Conservation (phyloP, 2,888 invertebrate species). For the Calameuta filiformis region DNA sequence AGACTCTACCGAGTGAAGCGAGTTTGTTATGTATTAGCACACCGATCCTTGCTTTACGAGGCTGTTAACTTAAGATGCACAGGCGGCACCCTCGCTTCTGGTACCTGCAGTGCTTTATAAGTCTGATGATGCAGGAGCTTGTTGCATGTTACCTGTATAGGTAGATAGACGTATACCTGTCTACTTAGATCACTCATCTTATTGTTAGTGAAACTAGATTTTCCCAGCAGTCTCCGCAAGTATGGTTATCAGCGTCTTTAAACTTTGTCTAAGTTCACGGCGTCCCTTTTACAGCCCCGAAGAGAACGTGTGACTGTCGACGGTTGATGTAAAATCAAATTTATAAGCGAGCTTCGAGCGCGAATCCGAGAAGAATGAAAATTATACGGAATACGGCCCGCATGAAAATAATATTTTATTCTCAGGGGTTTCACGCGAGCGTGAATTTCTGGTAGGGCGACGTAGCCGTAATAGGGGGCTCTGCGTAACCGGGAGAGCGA, state of each 20-base stretch:
- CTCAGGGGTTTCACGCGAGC: neutral
- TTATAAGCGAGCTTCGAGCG: neutral
- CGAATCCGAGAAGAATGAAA: neutral
- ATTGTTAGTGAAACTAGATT: neutral
- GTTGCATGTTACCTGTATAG: neutral
- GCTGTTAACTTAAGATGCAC: constrained; percentile 41
- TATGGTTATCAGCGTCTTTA: neutral
- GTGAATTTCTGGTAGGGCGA: neutral
- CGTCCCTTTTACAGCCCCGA: neutral
- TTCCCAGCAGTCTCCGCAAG: neutral
- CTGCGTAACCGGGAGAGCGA: neutral
- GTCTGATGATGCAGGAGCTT: neutral
- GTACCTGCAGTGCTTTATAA: neutral
- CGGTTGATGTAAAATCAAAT: neutral
- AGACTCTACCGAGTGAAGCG: neutral
- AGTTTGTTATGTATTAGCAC: constrained; percentile 25
- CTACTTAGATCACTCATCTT: neutral
- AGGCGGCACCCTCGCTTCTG: constrained; percentile 13
- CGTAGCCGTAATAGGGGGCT: neutral
- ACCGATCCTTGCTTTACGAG: constrained; percentile 35
- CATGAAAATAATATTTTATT: neutral
- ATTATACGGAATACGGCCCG: neutral
- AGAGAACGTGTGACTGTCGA: neutral
- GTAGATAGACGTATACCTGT: neutral
- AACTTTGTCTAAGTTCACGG: neutral